Conservation (phyloP, 2,113 vertebrate genomes). For the Gasterosteus nipponicus region DNA sequence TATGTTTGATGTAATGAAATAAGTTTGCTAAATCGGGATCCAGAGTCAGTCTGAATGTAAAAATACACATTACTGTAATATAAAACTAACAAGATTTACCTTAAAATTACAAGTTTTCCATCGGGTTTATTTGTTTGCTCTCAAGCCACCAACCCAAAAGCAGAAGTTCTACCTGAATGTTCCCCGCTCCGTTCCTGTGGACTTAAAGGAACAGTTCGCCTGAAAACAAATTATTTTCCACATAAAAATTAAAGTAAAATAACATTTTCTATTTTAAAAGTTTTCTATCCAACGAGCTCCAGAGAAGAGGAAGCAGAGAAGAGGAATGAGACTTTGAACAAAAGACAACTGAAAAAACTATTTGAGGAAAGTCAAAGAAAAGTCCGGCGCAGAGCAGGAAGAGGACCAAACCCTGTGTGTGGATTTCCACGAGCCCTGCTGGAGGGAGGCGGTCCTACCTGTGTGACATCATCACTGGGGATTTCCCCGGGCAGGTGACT, state of each 20-base stretch:
- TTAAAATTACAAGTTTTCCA: too few species aligned
- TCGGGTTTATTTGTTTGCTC: neutral
- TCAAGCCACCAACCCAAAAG: neutral
- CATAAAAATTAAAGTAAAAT: neutral
- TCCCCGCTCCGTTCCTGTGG: neutral
- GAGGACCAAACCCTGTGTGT: neutral
- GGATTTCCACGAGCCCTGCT: neutral
- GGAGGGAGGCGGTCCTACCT: neutral
- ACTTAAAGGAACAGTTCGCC: neutral
- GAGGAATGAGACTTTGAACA: neutral
- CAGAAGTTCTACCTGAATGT: neutral
- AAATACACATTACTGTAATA: too few species aligned
- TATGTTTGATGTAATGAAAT: too few species aligned
- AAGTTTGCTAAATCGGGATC: too few species aligned
- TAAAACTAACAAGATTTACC: too few species aligned
- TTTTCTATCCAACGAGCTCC: neutral
- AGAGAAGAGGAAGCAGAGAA: neutral
- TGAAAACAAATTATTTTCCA: neutral
- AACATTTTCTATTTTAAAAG: too few species aligned
- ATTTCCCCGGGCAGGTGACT: constrained; percentile 45
- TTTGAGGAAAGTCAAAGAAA: neutral
- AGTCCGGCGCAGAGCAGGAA: neutral
- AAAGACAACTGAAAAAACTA: neutral
- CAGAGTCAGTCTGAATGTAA: too few species aligned
- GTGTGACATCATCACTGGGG: constrained; percentile 49